Evolutionary conservation across 2,797 vertebrate species (phyloP).

Genomic region (Epinephelus awoara): DNA sequence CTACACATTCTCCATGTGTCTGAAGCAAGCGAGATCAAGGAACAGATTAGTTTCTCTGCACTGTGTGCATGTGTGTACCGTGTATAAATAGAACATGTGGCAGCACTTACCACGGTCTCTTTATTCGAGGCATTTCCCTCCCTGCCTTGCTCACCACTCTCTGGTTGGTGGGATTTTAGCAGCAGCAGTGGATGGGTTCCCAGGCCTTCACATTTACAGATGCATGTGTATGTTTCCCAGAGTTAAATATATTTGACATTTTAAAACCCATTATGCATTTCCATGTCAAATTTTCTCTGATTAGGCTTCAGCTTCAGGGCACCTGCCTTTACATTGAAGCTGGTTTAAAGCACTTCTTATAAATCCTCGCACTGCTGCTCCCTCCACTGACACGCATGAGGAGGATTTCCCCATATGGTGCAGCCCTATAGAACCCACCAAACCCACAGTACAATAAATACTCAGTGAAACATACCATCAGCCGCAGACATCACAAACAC

Average conservation of each 20-base stretch:
- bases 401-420: conserved; percentile 40
- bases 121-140: conserved; percentile 79
- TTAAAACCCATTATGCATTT: conserved; percentile 11
- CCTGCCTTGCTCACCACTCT: conserved; percentile 55
- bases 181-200: conserved; percentile 62
- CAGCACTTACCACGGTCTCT: conserved; percentile 78
- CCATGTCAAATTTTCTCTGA: conserved; percentile 7
- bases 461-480: conserved; percentile 36
- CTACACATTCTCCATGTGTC: conserved; percentile 56
- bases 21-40: conserved; percentile 59
- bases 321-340: conserved; percentile 15
- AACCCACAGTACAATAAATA: conserved; percentile 61
- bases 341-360: conserved; percentile 4
- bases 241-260: conserved; percentile 34
- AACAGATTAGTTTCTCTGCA: conserved; percentile 57
- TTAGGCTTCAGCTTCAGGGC: conserved; percentile 7
- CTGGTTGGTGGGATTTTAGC: conserved; percentile 57
- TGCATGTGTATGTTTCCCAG: conserved; percentile 13
- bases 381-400: conserved; percentile 42
- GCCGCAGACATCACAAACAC: conserved; percentile 49
- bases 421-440: conserved; percentile 38
- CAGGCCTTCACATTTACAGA: conserved; percentile 52
- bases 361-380: conserved; percentile 14
- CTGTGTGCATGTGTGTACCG: conserved; percentile 25
- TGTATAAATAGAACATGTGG: conserved; percentile 84